These are phyloP conservation scores for Stichopus chloronotus DNA, from an alignment of 35 echinoderm and acorn worm species.

Conservation along the genomic window DNA sequence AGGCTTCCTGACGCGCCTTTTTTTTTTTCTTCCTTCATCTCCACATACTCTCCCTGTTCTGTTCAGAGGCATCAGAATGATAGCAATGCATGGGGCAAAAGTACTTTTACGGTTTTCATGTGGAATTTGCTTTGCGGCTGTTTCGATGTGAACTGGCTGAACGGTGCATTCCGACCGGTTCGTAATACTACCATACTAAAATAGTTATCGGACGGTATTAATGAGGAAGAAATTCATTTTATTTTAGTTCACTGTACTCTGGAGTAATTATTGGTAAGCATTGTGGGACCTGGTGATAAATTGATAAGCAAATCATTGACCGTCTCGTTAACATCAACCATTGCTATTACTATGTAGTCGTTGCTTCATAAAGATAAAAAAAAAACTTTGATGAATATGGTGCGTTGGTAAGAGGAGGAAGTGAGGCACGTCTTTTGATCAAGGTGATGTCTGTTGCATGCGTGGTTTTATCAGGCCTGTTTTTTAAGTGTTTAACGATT, in stretches of 20 bases:
- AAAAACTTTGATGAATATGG: no score
- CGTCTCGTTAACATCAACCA: no score
- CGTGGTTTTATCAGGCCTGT: neutral
- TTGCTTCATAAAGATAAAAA: no score
- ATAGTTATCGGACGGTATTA: neutral
- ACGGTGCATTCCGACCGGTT: neutral
- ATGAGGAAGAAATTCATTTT: neutral
- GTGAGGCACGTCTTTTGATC: no score
- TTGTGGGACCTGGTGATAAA: no score
- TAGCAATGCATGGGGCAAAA: neutral
- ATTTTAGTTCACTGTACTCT: neutral
- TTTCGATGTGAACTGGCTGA: neutral
- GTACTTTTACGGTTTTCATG: neutral
- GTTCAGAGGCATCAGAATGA: neutral
- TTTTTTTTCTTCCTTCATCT: no score
- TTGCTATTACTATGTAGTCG: no score
- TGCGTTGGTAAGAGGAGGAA: no score
- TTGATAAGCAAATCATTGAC: no score
- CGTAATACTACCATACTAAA: neutral
- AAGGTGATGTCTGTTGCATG: no score
- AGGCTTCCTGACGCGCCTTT: neutral
- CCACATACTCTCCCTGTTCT: no score
- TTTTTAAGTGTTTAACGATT: neutral
- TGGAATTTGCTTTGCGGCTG: neutral
- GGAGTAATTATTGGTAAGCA: neutral